phyloP scores from a whole-genome alignment of 2,113 vertebrate species.

The Stomatorhinus ivindoensis region DNA sequence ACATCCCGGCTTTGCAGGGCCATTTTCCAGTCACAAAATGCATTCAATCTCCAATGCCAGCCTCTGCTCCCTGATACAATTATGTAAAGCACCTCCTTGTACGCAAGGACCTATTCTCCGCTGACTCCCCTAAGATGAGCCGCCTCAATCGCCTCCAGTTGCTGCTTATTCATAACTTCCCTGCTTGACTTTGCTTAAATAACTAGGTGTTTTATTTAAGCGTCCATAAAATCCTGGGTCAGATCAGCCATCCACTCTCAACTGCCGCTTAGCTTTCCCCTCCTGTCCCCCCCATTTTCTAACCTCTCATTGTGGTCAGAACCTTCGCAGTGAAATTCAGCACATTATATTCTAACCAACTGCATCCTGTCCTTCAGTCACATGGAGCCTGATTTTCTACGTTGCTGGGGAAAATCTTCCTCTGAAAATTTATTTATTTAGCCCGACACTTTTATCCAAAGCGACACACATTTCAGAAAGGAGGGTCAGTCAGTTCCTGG shows the following conservation, averaged over 20 bases:
- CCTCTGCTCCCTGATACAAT: not conserved
- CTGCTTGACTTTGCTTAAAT: not conserved
- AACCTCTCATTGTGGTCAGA: not conserved
- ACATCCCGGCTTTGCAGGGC: not conserved
- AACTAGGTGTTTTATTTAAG: conserved; percentile 6
- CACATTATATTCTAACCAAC: not conserved
- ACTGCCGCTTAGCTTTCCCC: not conserved
- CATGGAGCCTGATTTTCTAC: not conserved
- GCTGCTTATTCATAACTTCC: not conserved
- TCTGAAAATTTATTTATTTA: not conserved
- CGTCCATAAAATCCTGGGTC: not conserved
- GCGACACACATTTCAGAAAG: not conserved
- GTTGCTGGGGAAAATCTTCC: not conserved
- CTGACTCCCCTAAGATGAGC: not conserved
- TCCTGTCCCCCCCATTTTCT: not conserved
- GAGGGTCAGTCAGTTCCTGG: not conserved
- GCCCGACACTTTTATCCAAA: not conserved
- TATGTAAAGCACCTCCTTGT: not conserved
- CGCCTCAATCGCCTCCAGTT: not conserved
- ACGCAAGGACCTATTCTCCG: not conserved
- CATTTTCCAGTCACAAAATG: not conserved
- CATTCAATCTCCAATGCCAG: not conserved
- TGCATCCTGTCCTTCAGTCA: not conserved
- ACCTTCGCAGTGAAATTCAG: not conserved
- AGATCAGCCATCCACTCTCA: not conserved